These are phyloP conservation scores for Onychomys torridus DNA, from an alignment of 2,797 vertebrate species.

Conservation along the genomic window DNA sequence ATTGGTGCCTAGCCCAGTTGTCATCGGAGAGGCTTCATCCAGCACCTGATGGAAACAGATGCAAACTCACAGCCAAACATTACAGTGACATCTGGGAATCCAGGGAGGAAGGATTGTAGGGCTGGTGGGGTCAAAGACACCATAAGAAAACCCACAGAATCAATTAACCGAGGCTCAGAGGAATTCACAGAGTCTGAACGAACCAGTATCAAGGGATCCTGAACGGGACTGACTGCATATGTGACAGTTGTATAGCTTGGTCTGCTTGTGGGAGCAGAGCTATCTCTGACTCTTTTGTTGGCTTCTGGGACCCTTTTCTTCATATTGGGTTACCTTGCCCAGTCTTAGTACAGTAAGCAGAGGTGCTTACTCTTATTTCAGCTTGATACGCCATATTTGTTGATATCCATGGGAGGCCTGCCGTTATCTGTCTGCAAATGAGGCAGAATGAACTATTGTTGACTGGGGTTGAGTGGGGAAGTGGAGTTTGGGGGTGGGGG, in stretches of 20 bases:
- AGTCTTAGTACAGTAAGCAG: no score
- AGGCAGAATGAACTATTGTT: no score
- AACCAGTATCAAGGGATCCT: background rate
- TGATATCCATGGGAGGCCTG: no score
- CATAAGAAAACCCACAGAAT: background rate
- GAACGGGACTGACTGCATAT: background rate
- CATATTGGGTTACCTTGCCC: background rate
- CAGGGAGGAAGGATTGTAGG: no score
- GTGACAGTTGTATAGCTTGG: background rate
- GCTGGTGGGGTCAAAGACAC: no score
- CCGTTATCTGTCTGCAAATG: background rate
- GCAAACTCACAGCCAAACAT: no score
- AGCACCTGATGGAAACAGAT: background rate
- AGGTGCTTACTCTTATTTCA: no score
- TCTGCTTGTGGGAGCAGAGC: background rate
- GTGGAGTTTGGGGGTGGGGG: accelerated
- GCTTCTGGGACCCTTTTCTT: background rate
- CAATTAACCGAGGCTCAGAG: accelerated
- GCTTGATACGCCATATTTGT: no score
- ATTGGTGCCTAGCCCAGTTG: background rate
- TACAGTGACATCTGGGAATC: no score
- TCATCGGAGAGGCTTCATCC: background rate
- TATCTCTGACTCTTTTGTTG: background rate
- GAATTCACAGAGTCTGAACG: background rate
- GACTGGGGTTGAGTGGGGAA: no score